These are phyloP conservation scores for Acanthis flammea DNA, from an alignment of 2,797 vertebrate genomes.

Conservation along the genomic window DNA sequence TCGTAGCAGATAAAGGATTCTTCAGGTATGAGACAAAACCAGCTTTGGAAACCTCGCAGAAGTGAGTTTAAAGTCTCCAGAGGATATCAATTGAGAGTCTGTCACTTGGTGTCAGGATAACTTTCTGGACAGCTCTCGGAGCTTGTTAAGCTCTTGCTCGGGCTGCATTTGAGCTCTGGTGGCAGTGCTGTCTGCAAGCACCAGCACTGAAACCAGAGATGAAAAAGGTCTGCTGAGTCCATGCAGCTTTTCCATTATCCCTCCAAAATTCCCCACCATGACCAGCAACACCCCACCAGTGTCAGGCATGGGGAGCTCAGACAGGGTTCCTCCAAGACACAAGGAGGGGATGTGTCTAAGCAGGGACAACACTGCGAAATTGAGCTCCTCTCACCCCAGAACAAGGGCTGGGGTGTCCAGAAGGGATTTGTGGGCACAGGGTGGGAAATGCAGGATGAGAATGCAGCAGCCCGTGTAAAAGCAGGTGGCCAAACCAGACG, in stretches of 20 bases:
- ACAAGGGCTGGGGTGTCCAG: background rate
- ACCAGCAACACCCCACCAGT: fast-evolving
- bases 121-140: slow-evolving; percentile 62
- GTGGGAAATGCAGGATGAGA: background rate
- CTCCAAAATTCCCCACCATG: fast-evolving
- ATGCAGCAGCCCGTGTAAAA: fast-evolving
- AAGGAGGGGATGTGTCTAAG: background rate
- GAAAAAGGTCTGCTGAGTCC: background rate
- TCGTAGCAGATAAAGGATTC: slow-evolving; percentile 57
- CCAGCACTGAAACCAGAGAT: background rate
- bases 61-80: slow-evolving; percentile 64
- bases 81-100: slow-evolving; percentile 69
- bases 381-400: background rate
- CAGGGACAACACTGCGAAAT: background rate
- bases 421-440: background rate
- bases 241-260: background rate
- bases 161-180: slow-evolving; percentile 37
- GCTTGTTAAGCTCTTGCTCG: slow-evolving; percentile 59
- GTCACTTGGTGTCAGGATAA: slow-evolving; percentile 72
- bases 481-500: background rate
- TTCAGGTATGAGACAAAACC: slow-evolving; percentile 64
- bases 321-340: fast-evolving
- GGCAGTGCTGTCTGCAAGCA: slow-evolving; percentile 1
- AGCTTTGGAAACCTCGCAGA: slow-evolving; percentile 60
- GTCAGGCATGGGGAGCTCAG: fast-evolving